A percentile compares a stretch with the other conserved stretches of the same genome.
These are phyloP conservation scores for Syndactyla subalaris DNA, from an alignment of 2,797 vertebrate species.

Conservation along the genomic window DNA sequence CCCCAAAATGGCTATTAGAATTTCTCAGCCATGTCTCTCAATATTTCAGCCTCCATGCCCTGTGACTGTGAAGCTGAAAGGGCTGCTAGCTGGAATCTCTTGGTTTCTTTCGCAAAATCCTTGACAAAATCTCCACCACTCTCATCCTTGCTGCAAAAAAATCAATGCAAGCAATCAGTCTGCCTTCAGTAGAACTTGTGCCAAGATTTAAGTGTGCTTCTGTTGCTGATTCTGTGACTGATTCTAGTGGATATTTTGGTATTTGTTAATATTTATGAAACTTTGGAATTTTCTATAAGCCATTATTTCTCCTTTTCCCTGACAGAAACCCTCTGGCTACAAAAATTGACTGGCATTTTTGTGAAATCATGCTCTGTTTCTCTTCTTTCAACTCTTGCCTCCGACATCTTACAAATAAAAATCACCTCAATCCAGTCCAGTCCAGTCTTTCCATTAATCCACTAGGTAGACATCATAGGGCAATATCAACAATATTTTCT, in stretches of 20 bases:
- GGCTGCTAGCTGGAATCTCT: neutral
- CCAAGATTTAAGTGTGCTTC: neutral
- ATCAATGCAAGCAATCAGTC: neutral
- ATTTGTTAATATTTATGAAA: slow-evolving; percentile 2
- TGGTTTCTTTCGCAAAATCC: neutral
- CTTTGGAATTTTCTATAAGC: neutral
- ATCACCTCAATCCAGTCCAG: neutral
- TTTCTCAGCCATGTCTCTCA: neutral
- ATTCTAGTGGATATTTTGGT: neutral
- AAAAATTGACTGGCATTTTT: neutral
- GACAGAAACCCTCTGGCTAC: neutral
- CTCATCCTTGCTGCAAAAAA: neutral
- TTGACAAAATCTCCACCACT: neutral
- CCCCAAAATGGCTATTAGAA: neutral
- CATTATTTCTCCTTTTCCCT: slow-evolving; percentile 1
- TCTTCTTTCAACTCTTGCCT: neutral
- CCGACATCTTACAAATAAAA: neutral
- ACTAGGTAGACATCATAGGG: neutral
- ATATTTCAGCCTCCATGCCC: neutral
- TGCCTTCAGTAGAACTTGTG: neutral
- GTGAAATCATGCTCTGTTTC: neutral
- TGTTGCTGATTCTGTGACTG: neutral
- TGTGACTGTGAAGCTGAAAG: neutral
- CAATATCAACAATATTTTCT: neutral
- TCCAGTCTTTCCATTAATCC: neutral